These are phyloP conservation scores for Galaxias olidus DNA, from an alignment of 2,797 vertebrate species.

Conservation along the genomic window DNA sequence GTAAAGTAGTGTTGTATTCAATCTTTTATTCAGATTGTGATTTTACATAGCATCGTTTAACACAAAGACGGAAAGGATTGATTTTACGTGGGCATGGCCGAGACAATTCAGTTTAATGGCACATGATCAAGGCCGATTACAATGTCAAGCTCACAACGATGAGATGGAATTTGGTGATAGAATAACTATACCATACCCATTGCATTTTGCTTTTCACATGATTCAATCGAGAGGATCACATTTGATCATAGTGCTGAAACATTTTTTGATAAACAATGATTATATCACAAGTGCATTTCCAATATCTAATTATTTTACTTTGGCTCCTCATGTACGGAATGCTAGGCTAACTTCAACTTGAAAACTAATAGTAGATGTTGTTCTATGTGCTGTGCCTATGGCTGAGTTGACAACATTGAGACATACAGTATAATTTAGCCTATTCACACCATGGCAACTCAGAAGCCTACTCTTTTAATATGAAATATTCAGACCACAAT, in stretches of 20 bases:
- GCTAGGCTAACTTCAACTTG: too few species aligned
- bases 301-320: too few species aligned
- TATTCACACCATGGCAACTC: conserved; percentile 8
- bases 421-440: neutral
- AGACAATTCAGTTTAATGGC: conserved; percentile 42
- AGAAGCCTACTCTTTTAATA: conserved; percentile 11
- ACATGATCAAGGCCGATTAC: conserved; percentile 40
- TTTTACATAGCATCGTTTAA: too few species aligned
- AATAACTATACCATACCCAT: conserved; percentile 26
- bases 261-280: too few species aligned
- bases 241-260: too few species aligned
- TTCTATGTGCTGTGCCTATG: neutral
- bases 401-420: conserved; percentile 1
- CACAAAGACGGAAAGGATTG: neutral
- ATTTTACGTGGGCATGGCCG: conserved; percentile 32
- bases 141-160: conserved; percentile 42
- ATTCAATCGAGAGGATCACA: conserved; percentile 27
- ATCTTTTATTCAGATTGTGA: too few species aligned
- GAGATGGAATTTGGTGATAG: conserved; percentile 36
- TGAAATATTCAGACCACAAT: conserved; percentile 43
- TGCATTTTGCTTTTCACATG: conserved; percentile 30
- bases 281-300: too few species aligned
- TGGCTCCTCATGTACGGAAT: too few species aligned
- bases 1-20: conserved; percentile 26
- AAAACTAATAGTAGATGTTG: too few species aligned